Evolutionary conservation across 2,113 vertebrate species (phyloP).

Genomic region (Helogale parvula): DNA sequence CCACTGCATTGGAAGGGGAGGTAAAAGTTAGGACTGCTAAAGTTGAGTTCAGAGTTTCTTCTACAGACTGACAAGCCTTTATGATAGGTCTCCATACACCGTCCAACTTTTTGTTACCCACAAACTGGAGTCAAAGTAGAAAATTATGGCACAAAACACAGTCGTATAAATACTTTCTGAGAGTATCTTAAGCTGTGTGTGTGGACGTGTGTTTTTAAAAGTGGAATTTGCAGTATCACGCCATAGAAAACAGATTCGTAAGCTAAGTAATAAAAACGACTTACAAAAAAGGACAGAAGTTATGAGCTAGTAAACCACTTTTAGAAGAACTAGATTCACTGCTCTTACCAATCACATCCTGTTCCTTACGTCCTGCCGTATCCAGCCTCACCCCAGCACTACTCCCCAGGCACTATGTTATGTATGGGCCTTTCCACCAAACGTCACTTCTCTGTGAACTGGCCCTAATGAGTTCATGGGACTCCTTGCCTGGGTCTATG

Average conservation of each 20-base stretch:
- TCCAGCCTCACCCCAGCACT: not conserved
- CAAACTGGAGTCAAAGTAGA: not conserved
- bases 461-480: not conserved
- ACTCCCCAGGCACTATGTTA: not conserved
- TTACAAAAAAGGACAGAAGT: not conserved
- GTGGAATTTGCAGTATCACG: not conserved
- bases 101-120: not conserved
- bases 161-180: not conserved
- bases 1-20: not conserved
- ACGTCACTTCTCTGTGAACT: not conserved
- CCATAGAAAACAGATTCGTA: not conserved
- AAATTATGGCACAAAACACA: not conserved
- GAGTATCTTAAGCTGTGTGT: not conserved
- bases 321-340: not conserved
- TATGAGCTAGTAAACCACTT: not conserved
- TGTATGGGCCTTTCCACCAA: not conserved
- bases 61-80: not conserved
- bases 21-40: not conserved
- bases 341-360: not conserved
- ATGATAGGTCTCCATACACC: not conserved
- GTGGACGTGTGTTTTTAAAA: not conserved
- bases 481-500: not conserved
- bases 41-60: not conserved
- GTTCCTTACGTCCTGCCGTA: not conserved
- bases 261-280: conserved; percentile 21